phyloP scores from a whole-genome alignment of 92 coral and sea anemone genomes.

The Plumapathes pennacea region DNA sequence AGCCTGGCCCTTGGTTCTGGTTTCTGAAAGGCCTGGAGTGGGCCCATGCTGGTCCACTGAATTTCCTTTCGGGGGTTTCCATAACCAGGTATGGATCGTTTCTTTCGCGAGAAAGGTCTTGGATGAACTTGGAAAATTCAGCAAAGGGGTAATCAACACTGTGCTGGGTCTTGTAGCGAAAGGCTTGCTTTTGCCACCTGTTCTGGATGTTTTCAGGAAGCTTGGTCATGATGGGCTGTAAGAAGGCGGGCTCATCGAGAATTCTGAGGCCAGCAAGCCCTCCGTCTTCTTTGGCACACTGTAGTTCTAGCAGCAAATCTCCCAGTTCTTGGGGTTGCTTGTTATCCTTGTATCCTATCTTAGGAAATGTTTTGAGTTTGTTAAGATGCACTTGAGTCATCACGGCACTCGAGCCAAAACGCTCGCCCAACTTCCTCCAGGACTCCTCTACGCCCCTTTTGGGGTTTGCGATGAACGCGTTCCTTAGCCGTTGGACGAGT shows the following conservation, averaged over 20 bases:
- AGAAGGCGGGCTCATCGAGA: conserved; percentile 37
- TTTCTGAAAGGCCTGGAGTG: background rate
- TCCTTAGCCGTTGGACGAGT: conserved; percentile 45
- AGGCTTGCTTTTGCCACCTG: conserved; percentile 54
- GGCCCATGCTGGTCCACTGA: background rate
- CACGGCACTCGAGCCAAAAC: conserved; percentile 54
- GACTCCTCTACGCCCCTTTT: conserved; percentile 28
- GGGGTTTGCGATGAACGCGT: conserved; percentile 44
- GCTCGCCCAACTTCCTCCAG: conserved; percentile 49
- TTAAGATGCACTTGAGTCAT: conserved; percentile 48
- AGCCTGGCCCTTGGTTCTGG: background rate
- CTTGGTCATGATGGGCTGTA: conserved; percentile 35
- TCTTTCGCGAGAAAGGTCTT: conserved; percentile 34
- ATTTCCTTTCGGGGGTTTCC: conserved; percentile 10
- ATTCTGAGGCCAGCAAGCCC: conserved; percentile 47
- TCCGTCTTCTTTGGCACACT: conserved; percentile 56
- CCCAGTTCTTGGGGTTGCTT: conserved; percentile 51
- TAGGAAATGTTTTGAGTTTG: conserved; percentile 31
- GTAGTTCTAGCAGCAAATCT: conserved; percentile 43
- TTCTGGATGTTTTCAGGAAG: conserved; percentile 32
- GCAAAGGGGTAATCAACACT: conserved; percentile 32
- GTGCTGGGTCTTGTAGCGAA: conserved; percentile 5
- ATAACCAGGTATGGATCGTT: conserved; percentile 39
- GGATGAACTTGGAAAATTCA: conserved; percentile 28
- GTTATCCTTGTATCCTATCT: conserved; percentile 21